Evolutionary conservation across 2,888 invertebrate species (phyloP).

Genomic region (Acrobasis consociella): DNA sequence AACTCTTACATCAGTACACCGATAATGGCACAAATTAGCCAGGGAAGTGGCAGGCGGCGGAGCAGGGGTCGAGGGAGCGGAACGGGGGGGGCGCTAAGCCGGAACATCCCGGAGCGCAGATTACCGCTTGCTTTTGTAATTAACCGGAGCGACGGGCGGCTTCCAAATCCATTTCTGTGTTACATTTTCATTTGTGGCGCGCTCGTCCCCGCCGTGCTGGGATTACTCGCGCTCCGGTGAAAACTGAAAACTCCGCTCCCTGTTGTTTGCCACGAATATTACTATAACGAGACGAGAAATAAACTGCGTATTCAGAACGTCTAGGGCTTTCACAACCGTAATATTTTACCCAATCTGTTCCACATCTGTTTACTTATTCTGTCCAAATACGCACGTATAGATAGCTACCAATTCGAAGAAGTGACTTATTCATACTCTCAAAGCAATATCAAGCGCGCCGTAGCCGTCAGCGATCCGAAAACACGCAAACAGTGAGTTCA

Average conservation of each 20-base stretch:
- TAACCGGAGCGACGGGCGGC: constrained; percentile 83
- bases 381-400: constrained; percentile 59
- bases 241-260: constrained; percentile 56
- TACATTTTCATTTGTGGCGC: constrained; percentile 82
- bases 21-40: constrained; percentile 83
- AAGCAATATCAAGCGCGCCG: constrained; percentile 74
- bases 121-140: constrained; percentile 84
- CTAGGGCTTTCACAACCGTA: constrained; percentile 39
- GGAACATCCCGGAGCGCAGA: constrained; percentile 83
- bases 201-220: constrained; percentile 61
- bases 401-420: constrained; percentile 63
- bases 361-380: constrained; percentile 59
- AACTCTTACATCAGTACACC: constrained; percentile 83
- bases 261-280: constrained; percentile 57
- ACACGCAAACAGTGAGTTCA: constrained; percentile 81
- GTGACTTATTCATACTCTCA: constrained; percentile 77
- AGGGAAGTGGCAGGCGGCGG: constrained; percentile 74
- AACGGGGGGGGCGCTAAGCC: constrained; percentile 74
- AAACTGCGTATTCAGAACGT: constrained; percentile 41
- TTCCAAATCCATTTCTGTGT: constrained; percentile 83
- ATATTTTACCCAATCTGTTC: constrained; percentile 50
- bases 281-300: constrained; percentile 38
- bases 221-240: constrained; percentile 67
- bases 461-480: constrained; percentile 81
- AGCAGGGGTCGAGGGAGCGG: constrained; percentile 47